phyloP scores from a whole-genome alignment of 2,113 vertebrate species.

The Alexandromys fortis region DNA sequence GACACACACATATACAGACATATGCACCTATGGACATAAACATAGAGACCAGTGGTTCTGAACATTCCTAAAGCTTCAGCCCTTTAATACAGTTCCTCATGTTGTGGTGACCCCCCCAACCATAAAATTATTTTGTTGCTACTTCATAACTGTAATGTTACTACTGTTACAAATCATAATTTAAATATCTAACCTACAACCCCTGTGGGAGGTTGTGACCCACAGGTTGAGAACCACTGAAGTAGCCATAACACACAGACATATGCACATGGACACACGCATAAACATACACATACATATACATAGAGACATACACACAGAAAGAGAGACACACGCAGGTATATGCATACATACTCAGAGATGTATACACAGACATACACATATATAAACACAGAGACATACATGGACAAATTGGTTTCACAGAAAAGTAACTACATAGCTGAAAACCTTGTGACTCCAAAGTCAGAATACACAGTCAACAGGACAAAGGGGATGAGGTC shows the following conservation, averaged over 20 bases:
- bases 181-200: neutral
- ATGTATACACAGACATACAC: neutral
- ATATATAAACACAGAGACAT: neutral
- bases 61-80: neutral
- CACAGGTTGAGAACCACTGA: neutral
- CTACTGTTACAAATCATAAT: neutral
- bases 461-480: neutral
- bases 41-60: neutral
- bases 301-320: neutral
- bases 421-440: neutral
- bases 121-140: neutral
- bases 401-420: neutral
- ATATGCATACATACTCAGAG: neutral
- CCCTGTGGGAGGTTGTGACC: neutral
- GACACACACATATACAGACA: neutral
- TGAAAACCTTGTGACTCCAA: neutral
- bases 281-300: neutral
- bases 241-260: neutral
- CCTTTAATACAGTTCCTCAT: neutral
- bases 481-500: neutral
- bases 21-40: no score
- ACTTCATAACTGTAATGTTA: neutral
- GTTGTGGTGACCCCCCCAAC: neutral
- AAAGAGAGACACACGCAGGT: neutral
- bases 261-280: neutral